Evolutionary conservation across 2,888 invertebrate species (phyloP), one percentile per base, ranked within the genome.

Genomic region (Empis livida): DNA sequence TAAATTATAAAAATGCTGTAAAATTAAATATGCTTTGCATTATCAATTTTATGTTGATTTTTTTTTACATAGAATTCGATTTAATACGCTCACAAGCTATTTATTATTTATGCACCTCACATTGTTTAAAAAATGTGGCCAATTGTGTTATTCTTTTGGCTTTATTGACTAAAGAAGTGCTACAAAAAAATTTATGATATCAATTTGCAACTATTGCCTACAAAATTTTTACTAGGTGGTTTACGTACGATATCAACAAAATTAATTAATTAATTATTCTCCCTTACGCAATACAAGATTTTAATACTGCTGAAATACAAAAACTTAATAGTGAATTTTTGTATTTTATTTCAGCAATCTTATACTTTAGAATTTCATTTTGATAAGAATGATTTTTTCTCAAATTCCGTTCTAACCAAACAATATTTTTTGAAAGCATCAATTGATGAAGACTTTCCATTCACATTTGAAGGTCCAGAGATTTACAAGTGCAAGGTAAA

Each of bases 351-450:
- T 65, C 49, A 77, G 74, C 56, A 77, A 51, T 66, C 68, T 10
- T 70, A 68, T 56, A 75, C 74, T 1, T 71, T 99, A 62, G 88
- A 93, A 70, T 99, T 99, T 74, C 80, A 90, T 71, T 99, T 99
- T 65, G 80, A 83, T 43, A 78, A 89, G 45, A 99, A 99, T 67
- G 92, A 94, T 60, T 95, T 82, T 72, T 99, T 81, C 75, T 84
- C 73, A 72, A 93, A 81, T 72, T 77, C 65, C 61, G 81, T 75
- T 67, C 79, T 99, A 54, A 92, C 89, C 35, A 99, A 99, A 73
- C 83, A 88, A 64, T 99, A 99, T 65, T 80, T 84, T 51, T 85
- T 97, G 82, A 89, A 90, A 67, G 90, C 92, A 64, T 79, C 78
- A 52, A 87, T 93, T 3, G 94, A 95, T 59, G 81, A 84, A 41